These are phyloP conservation scores for Parnassius smintheus DNA, from an alignment of 2,888 invertebrate genomes.

Conservation along the genomic window DNA sequence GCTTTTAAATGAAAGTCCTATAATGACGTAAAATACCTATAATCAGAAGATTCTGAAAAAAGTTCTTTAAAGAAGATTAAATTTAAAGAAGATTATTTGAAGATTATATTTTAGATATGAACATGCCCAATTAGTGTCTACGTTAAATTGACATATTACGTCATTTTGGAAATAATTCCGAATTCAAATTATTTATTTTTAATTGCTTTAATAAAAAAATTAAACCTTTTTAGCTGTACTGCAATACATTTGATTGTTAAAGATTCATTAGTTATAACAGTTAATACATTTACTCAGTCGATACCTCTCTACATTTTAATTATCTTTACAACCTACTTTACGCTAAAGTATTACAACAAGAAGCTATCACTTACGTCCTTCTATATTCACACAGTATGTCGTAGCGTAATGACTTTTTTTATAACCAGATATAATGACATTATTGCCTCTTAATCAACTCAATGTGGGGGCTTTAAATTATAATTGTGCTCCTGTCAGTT, in stretches of 20 bases:
- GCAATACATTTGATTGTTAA: constrained; percentile 2
- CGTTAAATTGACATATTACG: background rate
- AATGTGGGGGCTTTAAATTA: constrained; percentile 57
- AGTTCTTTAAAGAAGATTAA: no score
- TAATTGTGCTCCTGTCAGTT: constrained; percentile 38
- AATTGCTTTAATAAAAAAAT: background rate
- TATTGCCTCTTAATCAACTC: constrained; percentile 70
- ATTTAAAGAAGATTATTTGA: no score
- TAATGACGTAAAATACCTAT: no score
- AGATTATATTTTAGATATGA: no score
- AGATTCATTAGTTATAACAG: no score
- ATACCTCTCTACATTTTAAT: no score
- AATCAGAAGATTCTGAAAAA: no score
- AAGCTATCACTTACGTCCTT: constrained; percentile 20
- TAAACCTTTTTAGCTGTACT: background rate
- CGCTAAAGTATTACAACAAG: constrained; percentile 2
- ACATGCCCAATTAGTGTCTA: background rate
- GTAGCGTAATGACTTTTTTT: constrained; percentile 28
- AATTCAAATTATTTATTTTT: no score
- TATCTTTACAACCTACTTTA: no score
- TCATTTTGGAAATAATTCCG: no score
- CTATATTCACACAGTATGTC: background rate
- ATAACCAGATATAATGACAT: constrained; percentile 52
- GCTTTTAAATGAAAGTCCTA: no score
- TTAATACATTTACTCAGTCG: no score